Evolutionary conservation across 2,797 vertebrate genomes (phyloP).

Genomic region (Sebastes baramenuke): DNA sequence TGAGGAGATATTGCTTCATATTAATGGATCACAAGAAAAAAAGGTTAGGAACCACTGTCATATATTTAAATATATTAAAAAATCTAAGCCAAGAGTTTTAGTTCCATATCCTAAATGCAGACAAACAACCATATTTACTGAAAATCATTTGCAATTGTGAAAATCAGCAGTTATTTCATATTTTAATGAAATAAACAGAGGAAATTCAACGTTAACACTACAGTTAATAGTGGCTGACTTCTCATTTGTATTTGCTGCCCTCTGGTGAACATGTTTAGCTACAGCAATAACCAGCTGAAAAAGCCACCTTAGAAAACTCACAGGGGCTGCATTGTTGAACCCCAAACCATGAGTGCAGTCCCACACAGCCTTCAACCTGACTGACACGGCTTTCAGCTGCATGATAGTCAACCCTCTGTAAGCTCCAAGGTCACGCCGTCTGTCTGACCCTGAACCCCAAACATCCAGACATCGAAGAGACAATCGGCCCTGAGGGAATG

Average conservation of each 20-base stretch:
- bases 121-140: background rate
- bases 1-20: background rate
- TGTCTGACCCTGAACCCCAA: background rate
- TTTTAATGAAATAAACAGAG: background rate
- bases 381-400: background rate
- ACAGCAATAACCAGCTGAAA: background rate
- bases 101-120: background rate
- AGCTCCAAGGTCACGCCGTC: background rate
- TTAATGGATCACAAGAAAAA: background rate
- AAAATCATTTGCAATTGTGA: background rate
- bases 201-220: background rate
- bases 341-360: background rate
- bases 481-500: background rate
- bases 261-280: conserved; percentile 17
- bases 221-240: background rate
- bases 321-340: background rate
- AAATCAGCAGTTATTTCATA: background rate
- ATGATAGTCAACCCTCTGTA: background rate
- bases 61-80: background rate
- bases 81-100: background rate
- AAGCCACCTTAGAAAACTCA: background rate
- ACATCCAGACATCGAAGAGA: background rate
- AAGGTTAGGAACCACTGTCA: background rate
- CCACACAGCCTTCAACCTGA: background rate
- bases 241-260: conserved; percentile 31